Percentiles rank a stretch among this genome's conserved stretches.
Evolutionary conservation across 2,797 vertebrate genomes (phyloP).

Genomic region (Poeciliopsis presidionis): DNA sequence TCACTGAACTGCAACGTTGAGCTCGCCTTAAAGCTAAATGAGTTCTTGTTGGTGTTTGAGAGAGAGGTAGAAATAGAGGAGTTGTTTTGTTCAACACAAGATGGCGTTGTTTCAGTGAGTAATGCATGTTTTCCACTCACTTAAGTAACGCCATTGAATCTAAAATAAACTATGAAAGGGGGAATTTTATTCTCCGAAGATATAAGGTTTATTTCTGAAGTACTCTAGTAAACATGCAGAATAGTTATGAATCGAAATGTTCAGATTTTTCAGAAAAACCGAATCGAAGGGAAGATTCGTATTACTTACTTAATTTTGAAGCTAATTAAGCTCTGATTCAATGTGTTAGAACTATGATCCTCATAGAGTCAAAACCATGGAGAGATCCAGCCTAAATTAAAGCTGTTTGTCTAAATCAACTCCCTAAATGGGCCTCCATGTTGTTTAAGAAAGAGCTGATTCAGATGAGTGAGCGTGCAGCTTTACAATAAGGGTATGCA

Average conservation of each 20-base stretch:
- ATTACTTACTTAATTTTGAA: background rate
- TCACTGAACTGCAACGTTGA: slow-evolving; percentile 8
- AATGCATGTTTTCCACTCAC: slow-evolving; percentile 3
- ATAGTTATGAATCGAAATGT: background rate
- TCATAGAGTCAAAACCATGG: background rate
- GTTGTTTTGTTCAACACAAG: slow-evolving; percentile 49
- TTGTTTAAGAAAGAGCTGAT: slow-evolving; percentile 34
- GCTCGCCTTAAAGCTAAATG: slow-evolving; percentile 38
- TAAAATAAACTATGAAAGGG: background rate
- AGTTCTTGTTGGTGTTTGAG: background rate
- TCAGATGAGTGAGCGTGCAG: slow-evolving; percentile 63
- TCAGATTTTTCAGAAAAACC: background rate
- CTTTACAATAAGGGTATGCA: slow-evolving; percentile 68
- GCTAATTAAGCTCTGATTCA: background rate
- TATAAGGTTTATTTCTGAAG: background rate
- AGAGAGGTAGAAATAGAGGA: background rate
- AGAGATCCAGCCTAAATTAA: background rate
- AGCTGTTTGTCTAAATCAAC: slow-evolving; percentile 10
- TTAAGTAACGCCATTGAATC: background rate
- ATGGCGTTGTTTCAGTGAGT: slow-evolving; percentile 59
- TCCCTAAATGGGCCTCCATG: slow-evolving; percentile 8
- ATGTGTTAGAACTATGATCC: background rate
- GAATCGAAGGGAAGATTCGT: background rate
- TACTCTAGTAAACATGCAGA: background rate
- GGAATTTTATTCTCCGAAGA: background rate